A percentile compares a stretch with the other conserved stretches of the same genome.
Evolutionary conservation across 2,113 vertebrate genomes (phyloP).

Genomic region (Emydocephalus ijimae): DNA sequence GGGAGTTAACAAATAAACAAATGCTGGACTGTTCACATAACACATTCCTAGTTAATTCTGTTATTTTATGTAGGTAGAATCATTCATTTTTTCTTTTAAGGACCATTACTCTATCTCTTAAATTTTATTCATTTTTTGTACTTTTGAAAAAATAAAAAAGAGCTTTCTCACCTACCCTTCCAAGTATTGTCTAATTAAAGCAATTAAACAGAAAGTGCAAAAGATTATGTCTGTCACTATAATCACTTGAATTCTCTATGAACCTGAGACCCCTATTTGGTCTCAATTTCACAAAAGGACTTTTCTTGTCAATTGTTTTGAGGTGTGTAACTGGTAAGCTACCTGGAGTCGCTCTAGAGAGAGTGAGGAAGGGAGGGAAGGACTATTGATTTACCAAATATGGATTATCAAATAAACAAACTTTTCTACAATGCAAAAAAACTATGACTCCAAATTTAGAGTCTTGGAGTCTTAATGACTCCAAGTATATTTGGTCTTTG

Average conservation of each 20-base stretch:
- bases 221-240: constrained; percentile 62
- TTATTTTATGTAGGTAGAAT: constrained; percentile 22
- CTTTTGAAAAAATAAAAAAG: constrained; percentile 41
- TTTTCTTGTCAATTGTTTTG: constrained; percentile 35
- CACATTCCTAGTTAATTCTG: constrained; percentile 15
- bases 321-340: not conserved
- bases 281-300: constrained; percentile 41
- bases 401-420: not conserved
- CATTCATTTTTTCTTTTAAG: constrained; percentile 3
- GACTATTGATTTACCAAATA: not conserved
- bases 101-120: not conserved
- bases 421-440: not conserved
- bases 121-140: constrained; percentile 26
- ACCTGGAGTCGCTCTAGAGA: not conserved
- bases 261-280: constrained; percentile 41
- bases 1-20: constrained; percentile 53
- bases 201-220: constrained; percentile 70
- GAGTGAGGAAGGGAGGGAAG: not conserved
- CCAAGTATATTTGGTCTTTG: not conserved
- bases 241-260: constrained; percentile 49
- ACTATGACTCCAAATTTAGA: not conserved
- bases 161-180: not conserved
- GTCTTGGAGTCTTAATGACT: not conserved
- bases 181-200: constrained; percentile 60
- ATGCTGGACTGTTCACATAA: constrained; percentile 38